Evolutionary conservation across 2,888 invertebrate species (phyloP).

Genomic region (Nysson spinosus): DNA sequence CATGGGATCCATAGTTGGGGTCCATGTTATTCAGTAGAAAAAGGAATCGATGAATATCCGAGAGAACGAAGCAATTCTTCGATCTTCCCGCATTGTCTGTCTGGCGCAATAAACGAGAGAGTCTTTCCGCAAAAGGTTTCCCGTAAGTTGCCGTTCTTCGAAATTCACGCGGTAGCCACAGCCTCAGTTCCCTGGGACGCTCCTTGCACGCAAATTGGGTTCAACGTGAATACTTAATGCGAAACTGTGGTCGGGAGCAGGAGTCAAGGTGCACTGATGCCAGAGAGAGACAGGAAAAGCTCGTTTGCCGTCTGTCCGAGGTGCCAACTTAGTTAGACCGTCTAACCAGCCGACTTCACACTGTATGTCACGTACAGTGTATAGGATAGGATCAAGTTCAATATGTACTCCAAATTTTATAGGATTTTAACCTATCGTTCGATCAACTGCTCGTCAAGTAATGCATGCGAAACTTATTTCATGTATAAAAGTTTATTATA

Average conservation of each 20-base stretch:
- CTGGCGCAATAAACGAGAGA: constrained; percentile 17
- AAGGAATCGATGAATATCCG: too few relatives aligned
- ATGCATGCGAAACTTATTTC: too few relatives aligned
- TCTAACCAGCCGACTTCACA: constrained; percentile 70
- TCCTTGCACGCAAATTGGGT: constrained; percentile 74
- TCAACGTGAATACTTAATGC: constrained; percentile 73
- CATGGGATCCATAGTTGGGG: too few relatives aligned
- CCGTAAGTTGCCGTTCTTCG: constrained; percentile 46
- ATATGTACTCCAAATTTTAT: too few relatives aligned
- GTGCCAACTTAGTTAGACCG: constrained; percentile 72
- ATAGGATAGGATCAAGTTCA: too few relatives aligned
- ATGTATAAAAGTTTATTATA: too few relatives aligned
- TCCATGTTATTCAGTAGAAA: too few relatives aligned
- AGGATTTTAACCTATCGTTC: too few relatives aligned
- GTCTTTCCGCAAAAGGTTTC: constrained; percentile 26
- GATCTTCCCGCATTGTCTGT: constrained; percentile 17
- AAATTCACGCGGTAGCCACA: constrained; percentile 57
- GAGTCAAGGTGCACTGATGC: constrained; percentile 70
- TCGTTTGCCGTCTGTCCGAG: constrained; percentile 69
- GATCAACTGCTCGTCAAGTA: too few relatives aligned
- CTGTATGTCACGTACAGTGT: constrained; percentile 60
- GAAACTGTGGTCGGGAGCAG: constrained; percentile 70
- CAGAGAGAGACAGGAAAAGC: constrained; percentile 68
- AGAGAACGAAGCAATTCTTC: too few relatives aligned
- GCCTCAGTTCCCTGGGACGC: constrained; percentile 67